Percentiles rank a stretch among this genome's conserved stretches.
These are phyloP conservation scores for Andricus curvator DNA, from an alignment of 2,888 invertebrate species.

Conservation along the genomic window DNA sequence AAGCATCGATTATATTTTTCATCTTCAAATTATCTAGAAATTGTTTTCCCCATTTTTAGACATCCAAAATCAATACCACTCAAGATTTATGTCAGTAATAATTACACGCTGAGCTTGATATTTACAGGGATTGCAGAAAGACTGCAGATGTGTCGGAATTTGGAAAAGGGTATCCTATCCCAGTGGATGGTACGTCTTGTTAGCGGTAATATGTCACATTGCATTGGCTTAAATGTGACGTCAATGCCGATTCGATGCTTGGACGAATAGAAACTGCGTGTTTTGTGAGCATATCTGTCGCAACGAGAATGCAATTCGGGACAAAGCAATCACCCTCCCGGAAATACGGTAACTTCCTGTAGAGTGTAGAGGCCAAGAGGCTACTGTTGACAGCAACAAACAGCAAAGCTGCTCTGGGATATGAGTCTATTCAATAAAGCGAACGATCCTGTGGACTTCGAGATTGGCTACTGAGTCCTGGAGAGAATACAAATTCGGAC, in stretches of 20 bases:
- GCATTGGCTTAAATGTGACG: neutral
- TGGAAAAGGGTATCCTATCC: neutral
- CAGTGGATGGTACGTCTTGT: neutral
- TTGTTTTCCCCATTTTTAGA: neutral
- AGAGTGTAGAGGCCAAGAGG: conserved; percentile 20
- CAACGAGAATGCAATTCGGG: conserved; percentile 56
- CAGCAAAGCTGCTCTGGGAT: conserved; percentile 38
- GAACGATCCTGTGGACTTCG: conserved; percentile 24
- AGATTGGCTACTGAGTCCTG: conserved; percentile 1
- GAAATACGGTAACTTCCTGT: conserved; percentile 59
- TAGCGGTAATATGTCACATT: neutral
- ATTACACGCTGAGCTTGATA: neutral
- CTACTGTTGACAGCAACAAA: conserved; percentile 26
- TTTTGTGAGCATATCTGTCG: conserved; percentile 46
- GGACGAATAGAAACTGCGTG: neutral
- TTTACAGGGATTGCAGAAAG: neutral
- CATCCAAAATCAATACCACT: neutral
- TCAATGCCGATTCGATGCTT: neutral
- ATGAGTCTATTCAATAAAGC: conserved; percentile 46
- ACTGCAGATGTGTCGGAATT: neutral
- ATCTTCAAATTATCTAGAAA: neutral
- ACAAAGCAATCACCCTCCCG: conserved; percentile 59
- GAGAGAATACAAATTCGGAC: conserved; percentile 14
- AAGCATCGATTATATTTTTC: neutral
- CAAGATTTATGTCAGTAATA: neutral